Conservation (phyloP, 2,113 vertebrate species). For the Hyperoodon ampullatus region DNA sequence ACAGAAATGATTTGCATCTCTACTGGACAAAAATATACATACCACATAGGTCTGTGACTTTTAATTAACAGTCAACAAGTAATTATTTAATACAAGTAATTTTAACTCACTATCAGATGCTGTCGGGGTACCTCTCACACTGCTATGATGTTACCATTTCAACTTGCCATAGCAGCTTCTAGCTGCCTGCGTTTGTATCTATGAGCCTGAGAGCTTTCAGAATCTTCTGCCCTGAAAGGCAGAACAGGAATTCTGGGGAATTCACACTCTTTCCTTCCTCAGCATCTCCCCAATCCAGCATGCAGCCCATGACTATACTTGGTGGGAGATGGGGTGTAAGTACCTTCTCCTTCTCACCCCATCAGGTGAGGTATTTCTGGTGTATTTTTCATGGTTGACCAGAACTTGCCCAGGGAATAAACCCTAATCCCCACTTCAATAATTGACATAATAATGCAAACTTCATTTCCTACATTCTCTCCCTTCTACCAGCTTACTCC, state of each 20-base stretch:
- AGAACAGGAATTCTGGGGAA: neutral
- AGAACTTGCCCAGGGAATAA: neutral
- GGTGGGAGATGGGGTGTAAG: neutral
- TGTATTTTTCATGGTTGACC: neutral
- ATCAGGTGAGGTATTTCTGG: neutral
- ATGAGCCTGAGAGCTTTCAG: neutral
- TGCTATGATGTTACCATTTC: neutral
- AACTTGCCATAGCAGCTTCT: neutral
- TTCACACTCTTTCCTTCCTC: neutral
- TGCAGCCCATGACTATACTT: neutral
- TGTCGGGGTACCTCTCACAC: no score
- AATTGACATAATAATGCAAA: neutral
- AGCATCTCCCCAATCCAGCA: neutral
- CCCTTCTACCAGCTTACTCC: neutral
- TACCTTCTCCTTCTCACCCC: neutral
- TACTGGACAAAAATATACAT: neutral
- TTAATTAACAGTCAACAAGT: neutral
- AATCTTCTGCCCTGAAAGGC: neutral
- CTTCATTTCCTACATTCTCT: neutral
- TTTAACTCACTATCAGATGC: neutral
- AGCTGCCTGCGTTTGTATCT: neutral
- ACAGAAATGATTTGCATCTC: neutral
- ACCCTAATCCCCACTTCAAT: neutral
- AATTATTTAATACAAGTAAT: neutral
- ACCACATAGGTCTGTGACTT: neutral